A percentile compares a stretch with the other conserved stretches of the same genome.
Conservation (phyloP, 2,888 invertebrate species). For the Agonum fuliginosum region DNA sequence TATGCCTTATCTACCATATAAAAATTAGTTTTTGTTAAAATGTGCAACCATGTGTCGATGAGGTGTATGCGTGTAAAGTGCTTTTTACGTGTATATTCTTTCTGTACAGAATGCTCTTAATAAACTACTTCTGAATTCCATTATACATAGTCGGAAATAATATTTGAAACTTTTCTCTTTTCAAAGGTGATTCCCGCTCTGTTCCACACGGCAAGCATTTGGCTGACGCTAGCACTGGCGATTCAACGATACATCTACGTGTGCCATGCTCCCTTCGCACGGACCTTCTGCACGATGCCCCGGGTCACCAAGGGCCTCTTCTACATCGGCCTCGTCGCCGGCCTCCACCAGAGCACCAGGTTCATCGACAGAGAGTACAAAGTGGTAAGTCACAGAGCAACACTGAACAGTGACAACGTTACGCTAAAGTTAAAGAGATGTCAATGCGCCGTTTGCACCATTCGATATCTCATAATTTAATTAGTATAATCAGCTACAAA, state of each 20-base stretch:
- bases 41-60: too few relatives aligned
- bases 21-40: too few relatives aligned
- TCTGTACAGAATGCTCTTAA: too few relatives aligned
- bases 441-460: too few relatives aligned
- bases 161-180: not conserved
- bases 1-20: too few relatives aligned
- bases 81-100: too few relatives aligned
- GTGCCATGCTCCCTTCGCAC: conserved; percentile 92
- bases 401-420: not conserved
- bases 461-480: too few relatives aligned
- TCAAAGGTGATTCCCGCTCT: conserved; percentile 84
- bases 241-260: conserved; percentile 96
- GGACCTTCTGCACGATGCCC: conserved; percentile 85
- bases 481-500: too few relatives aligned
- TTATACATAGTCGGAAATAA: too few relatives aligned
- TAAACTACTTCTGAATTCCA: too few relatives aligned
- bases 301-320: conserved; percentile 86
- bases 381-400: conserved; percentile 66
- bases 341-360: conserved; percentile 88
- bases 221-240: conserved; percentile 93
- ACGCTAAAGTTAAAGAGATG: not conserved
- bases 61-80: too few relatives aligned
- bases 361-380: conserved; percentile 84
- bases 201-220: conserved; percentile 95
- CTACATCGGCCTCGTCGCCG: conserved; percentile 86